Evolutionary conservation across 2,113 vertebrate genomes (phyloP), one percentile per base, ranked within the genome.

Genomic region (Elachura formosa): DNA sequence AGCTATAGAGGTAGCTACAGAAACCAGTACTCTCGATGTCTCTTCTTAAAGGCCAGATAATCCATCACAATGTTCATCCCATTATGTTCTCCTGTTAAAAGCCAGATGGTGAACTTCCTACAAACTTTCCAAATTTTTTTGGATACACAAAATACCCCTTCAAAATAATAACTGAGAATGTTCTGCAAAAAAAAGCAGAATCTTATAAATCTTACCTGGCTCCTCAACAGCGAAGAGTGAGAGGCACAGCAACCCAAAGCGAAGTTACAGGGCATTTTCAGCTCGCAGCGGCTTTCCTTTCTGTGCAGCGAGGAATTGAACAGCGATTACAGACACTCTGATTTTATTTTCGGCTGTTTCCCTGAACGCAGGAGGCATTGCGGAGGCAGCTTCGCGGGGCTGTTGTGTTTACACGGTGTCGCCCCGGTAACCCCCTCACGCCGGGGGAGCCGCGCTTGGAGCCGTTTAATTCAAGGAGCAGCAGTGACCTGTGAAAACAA

Each of bases 361-460:
- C 38, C 64, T 2, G 45, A 11, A 45, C 49, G 8, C 14, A 23
- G 71, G 45, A 64, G 64, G 66, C 14, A 9, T 8, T 56, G 26
- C 58, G 28, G 71, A 86, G 84, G 52, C 46, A 16, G 79, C 64
- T 38, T 5, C 87, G 18, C 25, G 17, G 64, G 79, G 63, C 90
- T 56, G 92, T 16, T 97, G 81, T 91, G 98, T 98, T 97, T 97
- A 97, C 96, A 3, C 46, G 1, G 2, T 29, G 97, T 98, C 79
- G 59, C 97, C 90, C 34, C 9, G 97, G 96, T 79, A 97, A 98
- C 97, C n/a, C 55, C 31, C 62, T 6, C 36, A 15, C 6, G 17
- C 6, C 63, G 12, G 11, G 56, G 75, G 58, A n/a, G 55, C 52
- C 31, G 71, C n/a, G 59, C 87, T 78, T 33, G 78, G 84, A 90